Base-by-base conservation (phyloP, 2,113 vertebrate species). In the Sceloporus undulatus region DNA sequence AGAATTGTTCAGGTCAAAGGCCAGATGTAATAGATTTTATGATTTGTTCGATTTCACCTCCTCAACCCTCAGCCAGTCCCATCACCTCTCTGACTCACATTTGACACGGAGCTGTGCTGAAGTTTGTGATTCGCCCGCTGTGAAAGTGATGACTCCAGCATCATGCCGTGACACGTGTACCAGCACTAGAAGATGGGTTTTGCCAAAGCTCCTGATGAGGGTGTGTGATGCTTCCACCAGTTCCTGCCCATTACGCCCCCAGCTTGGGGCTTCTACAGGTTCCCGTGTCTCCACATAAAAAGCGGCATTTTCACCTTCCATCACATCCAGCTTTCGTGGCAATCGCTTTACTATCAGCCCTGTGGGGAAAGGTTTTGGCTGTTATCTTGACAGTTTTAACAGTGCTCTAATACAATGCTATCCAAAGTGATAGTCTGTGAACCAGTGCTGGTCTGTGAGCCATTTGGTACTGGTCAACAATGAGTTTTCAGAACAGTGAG, bases 291-390 rank as follows among this genome's bases (percentile, higher is more conserved):
- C 98, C 92, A 98, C 98, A 9, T 98, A 98, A 93, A 99, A 98
- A 66, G 98, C 99, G 0, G 98, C 98, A 0, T 99, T 99, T 96
- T 99, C 99, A 0, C 98, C 98, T 87, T 99, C 98, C 78, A 98
- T 96, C 62, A 99, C 98, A 0, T 99, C 98, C 62, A 99, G 96
- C 88, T 99, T 99, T 91, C 99, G 97, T 0, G 99, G 99, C 87
- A 99, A 96, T 85, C 98, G 93, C 92, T 97, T 97, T 2, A 85
- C 48, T 1, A 98, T 97, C 77, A 95, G 87, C 29, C 97, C 97
- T 97, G 59, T 0, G 1, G 27, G 89, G 83, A 1, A 77, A 56
- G 52, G 42, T 40, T 68, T 23, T 19, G 42, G 11, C 59, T 29
- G 29, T 85, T 81, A 81, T 1, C 11, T 62, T 62, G 11, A 18